Evolutionary conservation across 1,140 invertebrate species (phyloP), one percentile per base, ranked within the genome.

Genomic region (Drosophila ficusphila): DNA sequence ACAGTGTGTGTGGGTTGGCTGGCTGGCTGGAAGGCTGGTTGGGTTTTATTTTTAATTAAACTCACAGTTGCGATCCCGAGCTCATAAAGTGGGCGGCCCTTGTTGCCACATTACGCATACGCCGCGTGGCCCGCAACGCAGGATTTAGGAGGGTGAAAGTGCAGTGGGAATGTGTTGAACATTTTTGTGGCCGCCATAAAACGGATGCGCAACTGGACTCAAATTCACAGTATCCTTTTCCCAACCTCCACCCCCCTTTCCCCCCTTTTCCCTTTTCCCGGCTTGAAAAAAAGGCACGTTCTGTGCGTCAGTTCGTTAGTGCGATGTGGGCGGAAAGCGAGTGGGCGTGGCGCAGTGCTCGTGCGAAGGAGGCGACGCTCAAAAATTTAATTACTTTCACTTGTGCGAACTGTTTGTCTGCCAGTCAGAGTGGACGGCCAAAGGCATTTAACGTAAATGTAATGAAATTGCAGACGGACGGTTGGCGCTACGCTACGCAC

Each of bases 341-440:
- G n/a, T n/a, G n/a, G n/a, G n/a, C n/a, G n/a, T n/a, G n/a, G n/a
- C n/a, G n/a, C n/a, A n/a, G n/a, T n/a, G n/a, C n/a, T n/a, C n/a
- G n/a, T n/a, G n/a, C n/a, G 29, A 21, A 49, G 47, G 39, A 23
- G 67, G 52, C 12, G 34, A 33, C 36, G 79, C 67, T 88, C 68
- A 86, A 86, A 86, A 86, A 86, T 86, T 88, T 88, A 86, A 86
- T 86, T 86, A 86, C 81, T 86, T 86, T 86, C 81, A 88, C 82
- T 86, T 79, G 70, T 83, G 79, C 79, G 69, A 74, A 70, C 62
- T 75, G 79, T 83, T 82, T 83, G 79, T 82, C 79, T 85, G 69
- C 29, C 79, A 74, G 58, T 38, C 78, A 54, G 31, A 18, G 39
- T 47, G 57, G 69, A 70, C 49, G 60, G 79, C 74, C 76, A 75